phyloP scores from a whole-genome alignment of 2,888 invertebrate species.

The Tuta absoluta region DNA sequence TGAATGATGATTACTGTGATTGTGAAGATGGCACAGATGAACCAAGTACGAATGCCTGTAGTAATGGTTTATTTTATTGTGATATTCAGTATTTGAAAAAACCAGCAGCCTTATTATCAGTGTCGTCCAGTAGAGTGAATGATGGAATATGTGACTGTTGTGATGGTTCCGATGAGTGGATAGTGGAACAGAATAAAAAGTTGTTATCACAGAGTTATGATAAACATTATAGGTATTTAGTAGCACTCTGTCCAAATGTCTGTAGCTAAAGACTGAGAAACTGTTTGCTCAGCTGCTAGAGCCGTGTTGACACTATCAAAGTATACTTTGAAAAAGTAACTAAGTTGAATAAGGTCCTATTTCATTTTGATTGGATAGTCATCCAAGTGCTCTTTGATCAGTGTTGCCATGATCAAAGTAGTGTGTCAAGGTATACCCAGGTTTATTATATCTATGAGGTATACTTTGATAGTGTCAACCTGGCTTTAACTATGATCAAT shows the following conservation, averaged over 20 bases:
- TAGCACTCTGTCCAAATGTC: constrained; percentile 56
- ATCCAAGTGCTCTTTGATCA: too few species aligned
- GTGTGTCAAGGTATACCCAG: too few species aligned
- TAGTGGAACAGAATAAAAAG: constrained; percentile 43
- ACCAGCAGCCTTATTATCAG: constrained; percentile 58
- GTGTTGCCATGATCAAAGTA: too few species aligned
- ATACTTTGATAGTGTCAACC: too few species aligned
- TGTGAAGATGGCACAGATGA: constrained; percentile 90
- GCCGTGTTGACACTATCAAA: too few species aligned
- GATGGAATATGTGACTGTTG: constrained; percentile 97
- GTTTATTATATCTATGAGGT: too few species aligned
- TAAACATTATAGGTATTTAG: constrained; percentile 59
- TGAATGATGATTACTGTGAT: constrained; percentile 95
- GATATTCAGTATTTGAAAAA: constrained; percentile 73
- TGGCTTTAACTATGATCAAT: not conserved
- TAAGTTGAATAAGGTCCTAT: too few species aligned
- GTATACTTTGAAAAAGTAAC: too few species aligned
- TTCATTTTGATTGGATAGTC: too few species aligned
- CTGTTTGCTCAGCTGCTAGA: constrained; percentile 25
- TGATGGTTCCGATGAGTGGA: constrained; percentile 94
- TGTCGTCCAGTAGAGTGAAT: constrained; percentile 91
- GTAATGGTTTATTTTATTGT: constrained; percentile 92
- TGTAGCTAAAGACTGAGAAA: constrained; percentile 39
- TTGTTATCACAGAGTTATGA: constrained; percentile 59
- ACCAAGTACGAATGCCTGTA: constrained; percentile 94